Base-by-base conservation (phyloP, 2,888 invertebrate species). In the Malthinus seriepunctatus region DNA sequence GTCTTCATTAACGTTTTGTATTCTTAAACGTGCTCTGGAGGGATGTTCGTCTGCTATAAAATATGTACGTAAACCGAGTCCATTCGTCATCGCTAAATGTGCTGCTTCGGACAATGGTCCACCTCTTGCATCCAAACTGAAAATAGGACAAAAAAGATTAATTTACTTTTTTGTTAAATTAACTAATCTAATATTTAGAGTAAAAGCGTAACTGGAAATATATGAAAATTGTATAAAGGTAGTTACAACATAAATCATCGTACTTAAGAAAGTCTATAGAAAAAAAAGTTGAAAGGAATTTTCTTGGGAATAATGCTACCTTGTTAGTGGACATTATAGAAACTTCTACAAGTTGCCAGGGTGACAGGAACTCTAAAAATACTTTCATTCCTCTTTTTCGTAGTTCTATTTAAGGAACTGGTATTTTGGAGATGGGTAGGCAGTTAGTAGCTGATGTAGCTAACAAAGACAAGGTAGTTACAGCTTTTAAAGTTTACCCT, bases 11-110 rank as follows among this genome's bases (percentile, higher is more conserved):
- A 91, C 89, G 70, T 87, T 85, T 71, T 87, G 86, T 66, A 93
- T 86, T 66, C 87, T 86, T 42, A 93, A 82, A 66, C 88, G 87
- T 6, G 91, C 89, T 71, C 86, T 88, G 68, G 89, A 86, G 10
- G 88, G 85, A 68, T 86, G 85, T 72, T 88, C 88, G 57, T 88
- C 86, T 33, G 87, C 87, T 67, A 86, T 82, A 77, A 92, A 91
- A 79, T 89, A 89, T 23, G 89, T 84, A 45, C 91, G 81, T 42
- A 86, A 83, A 8, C 91, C 92, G 64, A 91, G 84, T 73, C 90
- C 90, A 67, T 89, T 88, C 67, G 88, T 88, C 66, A 89, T 87
- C 32, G 91, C 89, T 81, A 90, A 87, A 76, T 93, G 92, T 46
- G 87, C 84, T 8, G 86, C 86, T 67, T 81, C 75, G 64, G 80